Evolutionary conservation across 2,797 vertebrate species (phyloP), one percentile per base, ranked within the genome.

Genomic region (Nannoperca obscura): DNA sequence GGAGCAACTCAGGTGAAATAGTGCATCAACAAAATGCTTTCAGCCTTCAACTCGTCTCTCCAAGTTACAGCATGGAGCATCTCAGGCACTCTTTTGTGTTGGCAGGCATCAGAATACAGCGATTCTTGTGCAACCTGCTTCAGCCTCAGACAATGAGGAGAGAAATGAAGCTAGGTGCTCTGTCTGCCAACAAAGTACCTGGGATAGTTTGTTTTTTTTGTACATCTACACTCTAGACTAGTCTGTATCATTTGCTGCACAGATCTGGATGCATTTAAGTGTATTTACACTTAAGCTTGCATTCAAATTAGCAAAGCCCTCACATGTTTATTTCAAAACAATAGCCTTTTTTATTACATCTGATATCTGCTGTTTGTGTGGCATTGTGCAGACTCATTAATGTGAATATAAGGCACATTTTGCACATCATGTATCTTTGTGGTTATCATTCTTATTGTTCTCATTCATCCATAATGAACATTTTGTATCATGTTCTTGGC

Each of bases 21-120:
- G 50, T 71, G 53, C 62, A 49, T 77, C 69, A 80, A 58, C 76
- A 86, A 77, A 84, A 70, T 61, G 42, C 57, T 34, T 27, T 68
- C 19, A 74, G 74, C 76, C 78, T 76, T 80, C 50, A 79, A 27
- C 17, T 70, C 63, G 58, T 82, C 34, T 32, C 34, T 82, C 40
- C 52, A 60, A 73, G 80, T 85, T 86, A 61, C 75, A 80, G 67
- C 50, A 65, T 30, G 38, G 76, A 60, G 27, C 61, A 49, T 78
- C 57, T 75, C 62, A 70, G 46, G 64, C 6, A 7, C 62, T 70
- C 64, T 34, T 66, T 80, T 67, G 64, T 68, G 67, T 44, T 57
- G 63, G 58, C 77, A 79, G 67, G 52, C 57, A 55, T 78, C 71
- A 74, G 46, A 70, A 74, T 5, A 66, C 50, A 62, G 34, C 2